phyloP scores from a whole-genome alignment of 92 coral and sea anemone species.

The Zoanthus gigantus region DNA sequence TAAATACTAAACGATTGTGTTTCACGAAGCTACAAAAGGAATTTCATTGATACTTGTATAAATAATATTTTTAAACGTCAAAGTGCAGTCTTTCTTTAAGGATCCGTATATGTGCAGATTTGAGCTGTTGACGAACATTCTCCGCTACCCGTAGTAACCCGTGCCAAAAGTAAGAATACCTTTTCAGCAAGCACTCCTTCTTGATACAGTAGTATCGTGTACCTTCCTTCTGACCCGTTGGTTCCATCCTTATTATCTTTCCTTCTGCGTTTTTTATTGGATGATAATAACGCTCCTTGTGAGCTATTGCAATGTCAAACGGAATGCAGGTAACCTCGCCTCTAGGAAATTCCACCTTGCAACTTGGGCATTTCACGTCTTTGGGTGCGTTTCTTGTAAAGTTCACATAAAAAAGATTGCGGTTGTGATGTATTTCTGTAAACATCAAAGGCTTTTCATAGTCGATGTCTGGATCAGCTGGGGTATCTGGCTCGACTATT shows the following conservation, averaged over 20 bases:
- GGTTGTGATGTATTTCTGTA: conserved; percentile 62
- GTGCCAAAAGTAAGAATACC: conserved; percentile 48
- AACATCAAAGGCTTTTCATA: conserved; percentile 49
- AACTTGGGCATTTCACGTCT: conserved; percentile 43
- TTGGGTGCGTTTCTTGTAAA: conserved; percentile 25
- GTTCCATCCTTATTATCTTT: conserved; percentile 26
- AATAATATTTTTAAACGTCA: conserved; percentile 21
- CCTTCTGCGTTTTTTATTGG: conserved; percentile 31
- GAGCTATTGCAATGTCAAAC: conserved; percentile 49
- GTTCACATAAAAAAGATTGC: conserved; percentile 52
- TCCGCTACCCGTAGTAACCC: conserved; percentile 28
- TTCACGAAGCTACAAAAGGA: background rate
- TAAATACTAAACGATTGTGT: background rate
- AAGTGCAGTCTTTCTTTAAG: conserved; percentile 42
- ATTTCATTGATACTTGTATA: background rate
- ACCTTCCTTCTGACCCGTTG: conserved; percentile 44
- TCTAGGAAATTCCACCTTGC: conserved; percentile 58
- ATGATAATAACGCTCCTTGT: conserved; percentile 53
- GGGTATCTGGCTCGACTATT: conserved; percentile 17
- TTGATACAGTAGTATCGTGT: conserved; percentile 34
- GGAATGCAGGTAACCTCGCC: conserved; percentile 41
- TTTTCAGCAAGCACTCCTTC: conserved; percentile 39
- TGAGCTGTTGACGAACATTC: conserved; percentile 17
- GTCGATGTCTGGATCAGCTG: conserved; percentile 45
- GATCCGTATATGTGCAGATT: conserved; percentile 22